Base-by-base conservation (phyloP, 1,140 invertebrate genomes). In the Micrasema longulum region DNA sequence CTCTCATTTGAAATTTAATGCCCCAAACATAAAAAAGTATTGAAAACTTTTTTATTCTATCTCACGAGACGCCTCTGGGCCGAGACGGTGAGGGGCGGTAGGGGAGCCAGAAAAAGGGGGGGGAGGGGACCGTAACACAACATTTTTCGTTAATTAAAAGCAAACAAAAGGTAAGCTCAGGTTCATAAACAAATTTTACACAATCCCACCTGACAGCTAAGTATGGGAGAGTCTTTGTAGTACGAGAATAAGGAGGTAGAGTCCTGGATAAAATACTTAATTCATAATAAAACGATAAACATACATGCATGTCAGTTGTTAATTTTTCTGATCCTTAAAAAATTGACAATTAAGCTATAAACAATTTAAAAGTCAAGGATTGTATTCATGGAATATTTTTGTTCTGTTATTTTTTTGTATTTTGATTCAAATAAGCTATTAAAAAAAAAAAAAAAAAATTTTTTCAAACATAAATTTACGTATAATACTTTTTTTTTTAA, bases 141-240 rank as follows among this genome's bases (percentile, higher is more conserved):
- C 69, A 71, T 71, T 71, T 71, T 71, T 71, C 69, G 69, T 71
- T 71, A 71, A 71, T 71, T 71, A 71, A 71, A 71, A 65, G 69
- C 62, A 71, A 71, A 71, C 69, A 71, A 71, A 71, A 71, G 62
- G 62, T 71, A 70, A 70, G 68, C 68, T 36, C n/a, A 65, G 69
- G 48, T 66, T 66, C 69, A 65, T 71, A 71, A 71, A 71, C 69
- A 71, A 71, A 71, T 71, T 71, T 52, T 43, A 41, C 55, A 70
- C 68, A 63, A 70, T 70, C 55, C 67, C 53, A 23, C 43, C 47
- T 23, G 68, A 70, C 68, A 63, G 57, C 38, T 60, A 60, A 69
- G 53, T 48, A 35, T 69, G 67, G 63, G 57, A 50, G 41, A 50
- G 57, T 43, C 68, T 63, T 66, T 63, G 55, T 70, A 52, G 35